Evolutionary conservation across 2,888 invertebrate genomes (phyloP).

Genomic region (Nomada ferruginata): DNA sequence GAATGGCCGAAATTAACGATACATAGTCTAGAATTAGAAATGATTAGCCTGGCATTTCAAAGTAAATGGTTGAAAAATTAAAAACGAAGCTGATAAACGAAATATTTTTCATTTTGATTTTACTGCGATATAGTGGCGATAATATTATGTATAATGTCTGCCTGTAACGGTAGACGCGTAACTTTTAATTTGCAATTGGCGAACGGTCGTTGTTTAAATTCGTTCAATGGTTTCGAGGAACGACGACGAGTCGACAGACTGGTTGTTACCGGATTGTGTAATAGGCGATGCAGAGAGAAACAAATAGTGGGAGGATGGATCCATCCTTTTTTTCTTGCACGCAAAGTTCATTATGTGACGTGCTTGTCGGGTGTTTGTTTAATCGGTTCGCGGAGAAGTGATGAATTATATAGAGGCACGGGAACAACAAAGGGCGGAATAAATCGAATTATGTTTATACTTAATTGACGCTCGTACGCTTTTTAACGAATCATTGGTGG

Average conservation of each 20-base stretch:
- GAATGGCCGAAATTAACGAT: too few relatives aligned
- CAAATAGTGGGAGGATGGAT: conserved; percentile 20
- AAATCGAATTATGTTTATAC: not conserved
- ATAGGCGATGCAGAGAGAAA: conserved; percentile 1
- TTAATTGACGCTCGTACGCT: not conserved
- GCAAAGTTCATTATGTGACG: conserved; percentile 21
- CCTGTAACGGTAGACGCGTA: conserved; percentile 14
- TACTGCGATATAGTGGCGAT: too few relatives aligned
- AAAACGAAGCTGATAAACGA: too few relatives aligned
- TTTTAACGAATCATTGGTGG: not conserved
- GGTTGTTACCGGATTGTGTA: not conserved
- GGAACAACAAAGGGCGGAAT: not conserved
- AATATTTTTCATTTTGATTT: too few relatives aligned
- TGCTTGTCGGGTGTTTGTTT: conserved; percentile 23
- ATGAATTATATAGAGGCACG: not conserved
- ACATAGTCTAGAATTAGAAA: too few relatives aligned
- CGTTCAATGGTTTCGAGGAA: not conserved
- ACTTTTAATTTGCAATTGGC: not conserved
- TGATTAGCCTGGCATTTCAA: too few relatives aligned
- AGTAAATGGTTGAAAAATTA: too few relatives aligned
- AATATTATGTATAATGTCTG: not conserved
- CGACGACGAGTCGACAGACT: conserved; percentile 2
- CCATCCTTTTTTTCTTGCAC: conserved; percentile 32
- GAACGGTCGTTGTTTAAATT: conserved; percentile 4
- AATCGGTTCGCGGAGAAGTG: conserved; percentile 7